Evolutionary conservation across 2,113 vertebrate genomes (phyloP), one percentile per base, ranked within the genome.

Genomic region (Psephotus haematonotus): DNA sequence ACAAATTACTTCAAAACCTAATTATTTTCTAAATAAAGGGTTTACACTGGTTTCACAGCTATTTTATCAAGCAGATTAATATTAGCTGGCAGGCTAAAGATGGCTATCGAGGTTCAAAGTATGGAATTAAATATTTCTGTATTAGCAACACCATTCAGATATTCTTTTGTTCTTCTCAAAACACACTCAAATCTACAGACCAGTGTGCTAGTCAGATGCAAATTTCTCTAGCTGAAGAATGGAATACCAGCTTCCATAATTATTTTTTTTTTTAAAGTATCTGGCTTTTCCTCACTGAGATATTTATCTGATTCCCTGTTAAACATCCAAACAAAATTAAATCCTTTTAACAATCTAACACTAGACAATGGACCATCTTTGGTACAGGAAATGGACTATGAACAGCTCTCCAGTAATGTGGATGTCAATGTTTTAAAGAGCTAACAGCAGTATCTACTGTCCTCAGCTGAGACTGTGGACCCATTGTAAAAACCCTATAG

Each of bases 301-400:
- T 46, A 91, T 89, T 86, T 25, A 86, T 47, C n/a, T 5, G 41
- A 84, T 75, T 92, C 63, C 69, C 68, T 86, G 75, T 20, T 65
- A 71, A 84, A 76, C 31, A 82, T 22, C n/a, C 77, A 82, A 93
- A 84, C 47, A 97, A 82, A 89, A 88, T 1, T 0, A 86, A 82
- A 65, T 59, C 80, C 47, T 84, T 74, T 19, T 27, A 72, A 82
- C 19, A 49, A 43, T 11, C 29, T 64, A 91, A 72, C 83, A 71
- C 76, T 35, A 88, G 64, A 55, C 88, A 88, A 20, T 37, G 43
- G 47, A 81, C 64, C 77, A 69, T 93, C 86, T 82, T 79, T 77
- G 57, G 52, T 29, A 84, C 72, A 94, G 90, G 90, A 96, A 96
- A 93, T 53, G 57, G 53, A 76, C 67, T 79, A 91, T 67, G 47